Evolutionary conservation across 2,888 invertebrate species (phyloP).

Genomic region (Heteropelma amictum): DNA sequence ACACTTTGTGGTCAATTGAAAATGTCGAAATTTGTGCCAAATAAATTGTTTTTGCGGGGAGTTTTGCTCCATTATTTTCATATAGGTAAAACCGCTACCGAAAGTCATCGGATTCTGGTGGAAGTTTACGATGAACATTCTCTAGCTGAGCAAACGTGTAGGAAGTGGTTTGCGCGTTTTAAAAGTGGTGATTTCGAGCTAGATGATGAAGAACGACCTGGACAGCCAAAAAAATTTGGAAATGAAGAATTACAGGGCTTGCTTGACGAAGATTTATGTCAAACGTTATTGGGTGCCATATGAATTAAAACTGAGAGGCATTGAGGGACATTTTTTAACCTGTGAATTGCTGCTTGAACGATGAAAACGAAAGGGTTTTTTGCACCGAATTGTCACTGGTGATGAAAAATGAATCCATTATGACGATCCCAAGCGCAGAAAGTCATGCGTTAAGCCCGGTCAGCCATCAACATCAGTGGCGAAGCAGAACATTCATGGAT

Average conservation of each 20-base stretch:
- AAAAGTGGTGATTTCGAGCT: slow-evolving; percentile 55
- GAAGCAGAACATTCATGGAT: neutral
- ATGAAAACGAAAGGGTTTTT: neutral
- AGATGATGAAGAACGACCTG: slow-evolving; percentile 42
- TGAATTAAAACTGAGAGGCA: neutral
- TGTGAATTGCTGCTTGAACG: too few species aligned
- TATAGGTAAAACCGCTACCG: neutral
- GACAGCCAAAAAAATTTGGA: slow-evolving; percentile 43
- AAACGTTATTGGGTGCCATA: neutral
- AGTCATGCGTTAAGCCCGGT: neutral
- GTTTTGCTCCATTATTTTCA: too few species aligned
- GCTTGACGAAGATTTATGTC: neutral
- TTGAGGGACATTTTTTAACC: neutral
- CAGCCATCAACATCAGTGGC: neutral
- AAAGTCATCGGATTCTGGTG: neutral
- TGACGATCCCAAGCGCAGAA: neutral
- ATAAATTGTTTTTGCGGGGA: too few species aligned
- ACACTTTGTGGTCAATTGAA: too few species aligned
- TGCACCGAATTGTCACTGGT: neutral
- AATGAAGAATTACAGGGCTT: neutral
- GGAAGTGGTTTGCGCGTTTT: slow-evolving; percentile 48
- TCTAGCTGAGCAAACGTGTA: slow-evolving; percentile 10
- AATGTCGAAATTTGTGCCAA: too few species aligned
- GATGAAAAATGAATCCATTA: neutral
- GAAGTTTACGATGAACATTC: slow-evolving; percentile 9